Conservation (phyloP, 1,140 invertebrate species). For the Diploscapter pachys region DNA sequence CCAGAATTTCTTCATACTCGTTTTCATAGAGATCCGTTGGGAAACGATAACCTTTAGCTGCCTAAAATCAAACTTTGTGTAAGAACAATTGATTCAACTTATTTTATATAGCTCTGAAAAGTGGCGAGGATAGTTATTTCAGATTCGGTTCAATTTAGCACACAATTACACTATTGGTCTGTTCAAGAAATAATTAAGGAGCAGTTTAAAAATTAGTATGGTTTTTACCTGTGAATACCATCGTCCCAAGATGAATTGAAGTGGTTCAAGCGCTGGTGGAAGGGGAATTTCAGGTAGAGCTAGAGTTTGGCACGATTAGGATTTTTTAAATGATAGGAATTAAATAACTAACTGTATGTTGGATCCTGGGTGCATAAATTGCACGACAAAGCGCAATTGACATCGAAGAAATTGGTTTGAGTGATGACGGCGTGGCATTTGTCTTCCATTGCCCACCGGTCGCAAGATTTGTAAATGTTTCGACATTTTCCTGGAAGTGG, state of each 20-base stretch:
- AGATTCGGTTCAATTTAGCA: too few species aligned
- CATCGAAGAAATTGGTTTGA: constrained; percentile 59
- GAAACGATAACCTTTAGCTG: constrained; percentile 42
- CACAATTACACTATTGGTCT: too few species aligned
- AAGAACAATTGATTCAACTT: too few species aligned
- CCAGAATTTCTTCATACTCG: constrained; percentile 57
- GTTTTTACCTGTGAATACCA: constrained; percentile 53
- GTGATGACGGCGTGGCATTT: constrained; percentile 56
- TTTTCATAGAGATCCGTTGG: constrained; percentile 53
- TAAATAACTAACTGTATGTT: constrained; percentile 45
- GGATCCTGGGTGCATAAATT: constrained; percentile 54
- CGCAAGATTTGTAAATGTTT: constrained; percentile 58
- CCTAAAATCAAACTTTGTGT: not conserved
- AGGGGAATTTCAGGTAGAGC: constrained; percentile 55
- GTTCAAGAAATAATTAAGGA: not conserved
- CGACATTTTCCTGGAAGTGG: constrained; percentile 49
- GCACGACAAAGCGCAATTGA: constrained; percentile 56
- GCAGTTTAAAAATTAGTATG: not conserved
- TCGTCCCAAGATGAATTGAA: constrained; percentile 58
- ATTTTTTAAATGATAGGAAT: not conserved
- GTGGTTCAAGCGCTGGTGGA: constrained; percentile 53
- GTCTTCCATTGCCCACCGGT: constrained; percentile 58
- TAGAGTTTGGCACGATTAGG: constrained; percentile 17
- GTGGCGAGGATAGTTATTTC: too few species aligned
- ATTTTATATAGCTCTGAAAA: too few species aligned